Percentiles rank a stretch among this genome's conserved stretches.
Conservation (phyloP, 2,888 invertebrate genomes). For the Synanthedon vespiformis region DNA sequence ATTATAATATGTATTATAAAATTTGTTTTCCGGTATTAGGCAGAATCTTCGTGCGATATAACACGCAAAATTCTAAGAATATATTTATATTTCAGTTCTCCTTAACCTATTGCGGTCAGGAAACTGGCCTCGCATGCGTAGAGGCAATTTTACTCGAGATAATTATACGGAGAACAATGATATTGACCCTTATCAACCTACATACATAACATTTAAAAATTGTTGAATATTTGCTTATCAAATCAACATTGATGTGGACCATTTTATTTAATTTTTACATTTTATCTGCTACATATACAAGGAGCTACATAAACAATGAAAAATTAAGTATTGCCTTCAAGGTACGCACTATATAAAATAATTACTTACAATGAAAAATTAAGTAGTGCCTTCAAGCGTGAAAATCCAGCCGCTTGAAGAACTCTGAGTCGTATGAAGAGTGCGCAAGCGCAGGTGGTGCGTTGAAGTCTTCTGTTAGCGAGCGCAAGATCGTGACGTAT, state of each 20-base stretch:
- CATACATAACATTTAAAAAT: neutral
- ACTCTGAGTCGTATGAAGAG: neutral
- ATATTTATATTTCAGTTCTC: neutral
- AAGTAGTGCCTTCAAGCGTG: too few relatives aligned
- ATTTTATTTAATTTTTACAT: too few relatives aligned
- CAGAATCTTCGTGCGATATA: neutral
- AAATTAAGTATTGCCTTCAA: too few relatives aligned
- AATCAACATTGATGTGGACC: too few relatives aligned
- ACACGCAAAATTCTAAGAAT: neutral
- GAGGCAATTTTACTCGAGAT: conserved; percentile 11
- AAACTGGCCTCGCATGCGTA: conserved; percentile 12
- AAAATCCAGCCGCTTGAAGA: neutral
- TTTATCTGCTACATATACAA: too few relatives aligned
- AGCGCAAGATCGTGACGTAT: neutral
- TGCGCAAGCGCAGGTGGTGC: neutral
- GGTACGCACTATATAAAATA: too few relatives aligned
- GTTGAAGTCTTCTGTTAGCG: neutral
- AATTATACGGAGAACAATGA: conserved; percentile 10
- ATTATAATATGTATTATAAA: neutral
- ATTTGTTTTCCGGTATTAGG: neutral
- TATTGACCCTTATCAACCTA: conserved; percentile 22
- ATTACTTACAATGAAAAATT: too few relatives aligned
- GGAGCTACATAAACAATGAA: too few relatives aligned
- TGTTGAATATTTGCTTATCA: too few relatives aligned
- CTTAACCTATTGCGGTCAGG: neutral